phyloP scores from a whole-genome alignment of 92 coral and sea anemone species.

The Epizoanthus ramosus region DNA sequence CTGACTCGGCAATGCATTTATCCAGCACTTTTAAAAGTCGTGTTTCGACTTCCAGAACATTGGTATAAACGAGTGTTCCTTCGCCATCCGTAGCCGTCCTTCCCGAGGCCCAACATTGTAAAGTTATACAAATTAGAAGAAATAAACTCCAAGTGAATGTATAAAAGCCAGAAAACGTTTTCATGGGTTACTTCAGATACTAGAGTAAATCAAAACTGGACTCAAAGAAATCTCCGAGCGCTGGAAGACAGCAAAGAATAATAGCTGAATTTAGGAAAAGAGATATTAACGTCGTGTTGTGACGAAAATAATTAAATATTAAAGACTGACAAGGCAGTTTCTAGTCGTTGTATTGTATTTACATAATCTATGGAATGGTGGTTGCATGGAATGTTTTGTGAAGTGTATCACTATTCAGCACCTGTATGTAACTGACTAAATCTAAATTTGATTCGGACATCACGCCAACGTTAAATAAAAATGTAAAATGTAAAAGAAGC shows the following conservation, averaged over 20 bases:
- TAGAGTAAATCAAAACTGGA: neutral
- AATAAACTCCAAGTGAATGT: neutral
- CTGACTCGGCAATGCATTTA: conserved; percentile 28
- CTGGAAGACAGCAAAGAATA: neutral
- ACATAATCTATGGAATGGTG: conserved; percentile 18
- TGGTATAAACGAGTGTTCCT: neutral
- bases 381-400: neutral
- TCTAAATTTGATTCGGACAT: too few relatives aligned
- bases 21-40: conserved; percentile 8
- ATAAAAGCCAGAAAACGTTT: neutral
- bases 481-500: too few relatives aligned
- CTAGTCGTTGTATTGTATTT: neutral
- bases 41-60: neutral
- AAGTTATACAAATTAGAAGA: neutral
- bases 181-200: conserved; percentile 11
- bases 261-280: neutral
- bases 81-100: neutral
- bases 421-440: too few relatives aligned
- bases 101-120: neutral
- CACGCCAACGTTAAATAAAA: too few relatives aligned
- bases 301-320: conserved; percentile 35
- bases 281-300: neutral
- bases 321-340: conserved; percentile 2
- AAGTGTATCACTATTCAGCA: neutral
- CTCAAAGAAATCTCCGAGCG: neutral